Base-by-base conservation (phyloP, 2,113 vertebrate genomes). In the Prolemur simus region DNA sequence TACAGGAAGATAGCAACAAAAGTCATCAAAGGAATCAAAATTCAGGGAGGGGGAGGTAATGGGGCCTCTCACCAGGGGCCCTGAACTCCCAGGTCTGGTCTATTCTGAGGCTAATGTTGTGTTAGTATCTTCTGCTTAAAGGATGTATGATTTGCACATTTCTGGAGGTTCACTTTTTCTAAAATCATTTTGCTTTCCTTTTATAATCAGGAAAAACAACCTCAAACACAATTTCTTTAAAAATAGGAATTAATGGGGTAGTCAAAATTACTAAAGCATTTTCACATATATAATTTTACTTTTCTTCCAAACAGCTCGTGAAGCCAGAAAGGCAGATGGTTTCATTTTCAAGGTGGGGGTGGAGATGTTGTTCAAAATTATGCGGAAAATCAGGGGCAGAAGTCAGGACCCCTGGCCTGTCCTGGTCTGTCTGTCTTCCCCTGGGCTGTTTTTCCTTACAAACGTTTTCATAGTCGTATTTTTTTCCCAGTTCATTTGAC, bases 211-310 rank as follows among this genome's bases (percentile, higher is more conserved):
- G 76, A 90, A 90, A 91, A 96, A 86, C 27, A 13, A 5, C 37
- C n/a, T 90, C 82, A 95, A 95, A 96, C 29, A 76, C 32, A 71
- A 66, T 96, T 96, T 95, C 66, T 95, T 95, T 95, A 93, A 97
- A 98, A 96, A 89, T 37, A 95, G 82, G 82, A 96, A 93, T 93
- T 93, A 96, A 94, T 83, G 66, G 86, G 66, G 15, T 23, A 86
- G 52, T 68, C 91, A 85, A 71, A 92, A 37, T 88, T 88, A 89
- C 56, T 47, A 25, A 85, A 96, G 49, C 71, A 82, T 80, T 83
- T 93, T 76, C 52, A 74, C 80, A n/a, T 60, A 80, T 94, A 47
- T 80, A 80, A 69, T 71, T 86, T 92, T 8, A 32, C 81, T 91
- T 92, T 85, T 96, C 45, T 96, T 78, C 54, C 93, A 66, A 95